Conservation (phyloP, 1,140 invertebrate genomes). For the Catajapyx aquilonaris region DNA sequence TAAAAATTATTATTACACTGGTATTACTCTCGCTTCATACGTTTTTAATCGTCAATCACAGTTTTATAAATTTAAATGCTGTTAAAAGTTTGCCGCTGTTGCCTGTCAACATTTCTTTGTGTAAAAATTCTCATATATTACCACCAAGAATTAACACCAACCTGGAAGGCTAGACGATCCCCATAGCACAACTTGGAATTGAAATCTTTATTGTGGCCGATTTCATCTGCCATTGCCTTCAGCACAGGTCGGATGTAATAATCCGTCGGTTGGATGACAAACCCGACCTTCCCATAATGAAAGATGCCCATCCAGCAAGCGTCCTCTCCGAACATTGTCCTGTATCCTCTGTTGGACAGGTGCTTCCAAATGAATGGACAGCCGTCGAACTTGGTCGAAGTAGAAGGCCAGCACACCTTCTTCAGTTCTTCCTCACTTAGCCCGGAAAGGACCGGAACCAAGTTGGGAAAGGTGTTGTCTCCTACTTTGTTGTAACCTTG, state of each 20-base stretch:
- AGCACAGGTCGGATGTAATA: slow-evolving; percentile 20
- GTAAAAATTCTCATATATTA: too few species aligned
- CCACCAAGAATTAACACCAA: too few species aligned
- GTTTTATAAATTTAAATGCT: too few species aligned
- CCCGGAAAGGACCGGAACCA: slow-evolving; percentile 16
- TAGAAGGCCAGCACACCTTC: slow-evolving; percentile 2
- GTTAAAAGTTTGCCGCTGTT: too few species aligned
- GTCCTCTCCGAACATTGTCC: slow-evolving; percentile 20
- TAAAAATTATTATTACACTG: too few species aligned
- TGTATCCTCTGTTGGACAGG: slow-evolving; percentile 15
- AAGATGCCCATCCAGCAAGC: slow-evolving; percentile 18
- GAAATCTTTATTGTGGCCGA: slow-evolving; percentile 9
- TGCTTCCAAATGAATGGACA: slow-evolving; percentile 19
- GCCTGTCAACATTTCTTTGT: too few species aligned
- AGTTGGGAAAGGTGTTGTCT: slow-evolving; percentile 19
- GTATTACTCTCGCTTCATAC: too few species aligned
- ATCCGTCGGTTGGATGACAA: slow-evolving; percentile 18
- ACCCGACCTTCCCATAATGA: slow-evolving; percentile 20
- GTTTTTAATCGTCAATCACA: too few species aligned
- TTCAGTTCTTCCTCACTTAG: slow-evolving; percentile 3
- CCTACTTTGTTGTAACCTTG: slow-evolving; percentile 20
- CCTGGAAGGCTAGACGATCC: slow-evolving; percentile 9
- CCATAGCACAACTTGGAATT: slow-evolving; percentile 11
- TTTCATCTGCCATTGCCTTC: slow-evolving; percentile 7
- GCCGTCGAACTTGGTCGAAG: slow-evolving; percentile 14